Percentiles rank a stretch among this genome's conserved stretches.
These are phyloP conservation scores for Arnoldichthys spilopterus DNA, from an alignment of 2,797 vertebrate genomes.

Conservation along the genomic window DNA sequence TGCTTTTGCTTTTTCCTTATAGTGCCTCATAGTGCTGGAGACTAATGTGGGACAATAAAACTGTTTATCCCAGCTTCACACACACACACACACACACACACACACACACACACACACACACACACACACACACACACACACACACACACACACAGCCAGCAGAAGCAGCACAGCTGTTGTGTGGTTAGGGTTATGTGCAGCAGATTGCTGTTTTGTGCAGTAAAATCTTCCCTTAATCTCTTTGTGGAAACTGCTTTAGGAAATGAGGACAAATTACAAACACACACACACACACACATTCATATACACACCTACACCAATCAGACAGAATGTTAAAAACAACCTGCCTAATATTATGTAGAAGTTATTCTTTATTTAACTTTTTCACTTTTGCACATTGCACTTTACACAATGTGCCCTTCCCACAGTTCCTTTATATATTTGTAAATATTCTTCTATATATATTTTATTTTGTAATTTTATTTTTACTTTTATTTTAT, in stretches of 20 bases:
- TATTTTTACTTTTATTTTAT: no score
- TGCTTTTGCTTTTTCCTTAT: neutral
- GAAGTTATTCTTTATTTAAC: no score
- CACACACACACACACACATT: constrained; percentile 28
- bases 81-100: constrained; percentile 36
- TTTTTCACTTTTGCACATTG: no score
- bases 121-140: constrained; percentile 28
- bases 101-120: constrained; percentile 12
- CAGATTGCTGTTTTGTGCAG: constrained; percentile 73
- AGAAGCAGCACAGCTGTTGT: constrained; percentile 65
- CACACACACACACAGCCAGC: constrained; percentile 20
- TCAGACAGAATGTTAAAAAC: no score
- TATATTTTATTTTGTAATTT: no score
- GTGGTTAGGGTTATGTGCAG: constrained; percentile 34
- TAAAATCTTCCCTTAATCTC: constrained; percentile 77
- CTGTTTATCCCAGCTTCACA: constrained; percentile 64
- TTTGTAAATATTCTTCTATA: no score
- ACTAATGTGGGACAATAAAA: constrained; percentile 15
- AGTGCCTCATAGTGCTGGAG: neutral
- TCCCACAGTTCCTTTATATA: no score
- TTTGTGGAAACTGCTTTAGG: constrained; percentile 68
- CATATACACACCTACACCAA: no score
- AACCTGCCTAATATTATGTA: neutral
- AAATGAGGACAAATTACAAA: constrained; percentile 64
- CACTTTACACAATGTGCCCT: no score